phyloP scores from a whole-genome alignment of 2,113 vertebrate genomes.

The Neogale vison region DNA sequence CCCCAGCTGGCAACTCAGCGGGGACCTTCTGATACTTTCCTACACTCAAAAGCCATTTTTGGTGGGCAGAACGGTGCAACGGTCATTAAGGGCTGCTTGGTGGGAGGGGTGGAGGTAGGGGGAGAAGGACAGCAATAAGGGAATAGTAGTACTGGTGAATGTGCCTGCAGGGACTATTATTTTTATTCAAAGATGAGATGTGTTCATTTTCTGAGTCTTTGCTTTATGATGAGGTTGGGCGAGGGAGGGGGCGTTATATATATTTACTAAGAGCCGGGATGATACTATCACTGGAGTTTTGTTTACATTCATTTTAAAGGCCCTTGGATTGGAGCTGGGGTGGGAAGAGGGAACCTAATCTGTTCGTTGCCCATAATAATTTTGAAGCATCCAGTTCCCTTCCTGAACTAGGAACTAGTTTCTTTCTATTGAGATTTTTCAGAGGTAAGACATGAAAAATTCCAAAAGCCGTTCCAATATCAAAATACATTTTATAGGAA shows the following conservation, averaged over 20 bases:
- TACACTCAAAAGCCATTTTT: constrained; percentile 54
- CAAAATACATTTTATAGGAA: constrained; percentile 18
- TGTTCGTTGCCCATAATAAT: not conserved
- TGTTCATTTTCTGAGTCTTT: not conserved
- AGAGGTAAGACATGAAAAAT: not conserved
- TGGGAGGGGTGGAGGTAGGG: not conserved
- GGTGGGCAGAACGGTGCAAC: constrained; percentile 17
- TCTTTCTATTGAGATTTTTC: not conserved
- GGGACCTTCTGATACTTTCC: constrained; percentile 50
- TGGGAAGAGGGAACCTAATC: not conserved
- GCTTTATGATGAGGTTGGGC: not conserved
- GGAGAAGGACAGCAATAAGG: not conserved
- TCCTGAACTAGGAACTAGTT: not conserved
- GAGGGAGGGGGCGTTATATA: not conserved
- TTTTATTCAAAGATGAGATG: not conserved
- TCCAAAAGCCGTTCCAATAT: not conserved
- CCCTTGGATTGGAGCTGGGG: not conserved
- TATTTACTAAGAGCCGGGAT: not conserved
- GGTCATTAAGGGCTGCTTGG: not conserved
- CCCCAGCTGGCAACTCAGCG: constrained; percentile 65
- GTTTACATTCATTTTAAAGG: not conserved
- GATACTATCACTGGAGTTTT: not conserved
- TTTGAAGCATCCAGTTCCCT: not conserved
- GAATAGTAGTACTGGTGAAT: not conserved
- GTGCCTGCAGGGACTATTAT: not conserved